These are phyloP conservation scores for Papilio elwesi DNA, from an alignment of 2,888 invertebrate species.

Conservation along the genomic window DNA sequence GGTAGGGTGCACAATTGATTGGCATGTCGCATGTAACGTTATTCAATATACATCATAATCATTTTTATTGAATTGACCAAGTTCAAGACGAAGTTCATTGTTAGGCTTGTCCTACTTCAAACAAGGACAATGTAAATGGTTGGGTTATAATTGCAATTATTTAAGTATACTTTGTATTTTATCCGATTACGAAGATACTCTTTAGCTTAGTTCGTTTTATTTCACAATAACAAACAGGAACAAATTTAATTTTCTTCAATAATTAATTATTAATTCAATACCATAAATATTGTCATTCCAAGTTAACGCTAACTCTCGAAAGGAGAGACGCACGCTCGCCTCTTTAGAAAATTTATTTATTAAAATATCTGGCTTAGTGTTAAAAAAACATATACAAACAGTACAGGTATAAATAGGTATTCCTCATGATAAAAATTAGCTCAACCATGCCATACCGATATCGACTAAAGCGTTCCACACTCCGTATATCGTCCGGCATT, in stretches of 20 bases:
- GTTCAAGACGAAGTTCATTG: slow-evolving; percentile 39
- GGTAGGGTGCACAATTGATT: neutral
- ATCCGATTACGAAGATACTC: neutral
- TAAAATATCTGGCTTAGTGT: no score
- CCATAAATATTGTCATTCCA: no score
- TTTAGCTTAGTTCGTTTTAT: neutral
- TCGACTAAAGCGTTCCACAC: neutral
- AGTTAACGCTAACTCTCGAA: no score
- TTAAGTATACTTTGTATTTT: neutral
- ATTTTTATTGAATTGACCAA: slow-evolving; percentile 31
- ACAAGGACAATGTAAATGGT: slow-evolving; percentile 4
- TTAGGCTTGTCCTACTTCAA: slow-evolving; percentile 4
- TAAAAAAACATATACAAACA: no score
- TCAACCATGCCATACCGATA: no score
- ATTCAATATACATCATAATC: slow-evolving; percentile 8
- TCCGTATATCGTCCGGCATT: slow-evolving; percentile 3
- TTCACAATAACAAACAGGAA: neutral
- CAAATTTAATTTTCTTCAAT: no score
- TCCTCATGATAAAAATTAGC: no score
- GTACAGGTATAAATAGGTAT: no score
- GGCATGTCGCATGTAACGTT: neutral
- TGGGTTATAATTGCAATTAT: slow-evolving; percentile 7
- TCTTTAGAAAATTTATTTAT: no score
- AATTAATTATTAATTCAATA: no score
- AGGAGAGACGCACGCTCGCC: no score